Conservation (phyloP, 2,797 vertebrate species). For the Propithecus perrieri region DNA sequence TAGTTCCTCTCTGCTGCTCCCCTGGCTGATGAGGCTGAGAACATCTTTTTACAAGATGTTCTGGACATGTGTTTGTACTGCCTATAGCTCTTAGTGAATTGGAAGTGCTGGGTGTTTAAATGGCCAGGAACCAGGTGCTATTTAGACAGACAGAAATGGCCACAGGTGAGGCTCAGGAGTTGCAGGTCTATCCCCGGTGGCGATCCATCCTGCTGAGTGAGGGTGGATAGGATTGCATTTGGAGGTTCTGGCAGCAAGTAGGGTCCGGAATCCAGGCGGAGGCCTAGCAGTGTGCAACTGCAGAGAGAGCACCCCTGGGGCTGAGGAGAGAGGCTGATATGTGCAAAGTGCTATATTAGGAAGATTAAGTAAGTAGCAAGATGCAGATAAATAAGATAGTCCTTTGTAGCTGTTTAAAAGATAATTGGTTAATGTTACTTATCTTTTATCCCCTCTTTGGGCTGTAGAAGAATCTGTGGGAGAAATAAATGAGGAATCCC, state of each 20-base stretch:
- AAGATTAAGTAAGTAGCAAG: constrained; percentile 26
- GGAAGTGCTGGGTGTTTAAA: background rate
- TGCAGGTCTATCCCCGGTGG: background rate
- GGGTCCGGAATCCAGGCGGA: background rate
- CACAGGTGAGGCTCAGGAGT: background rate
- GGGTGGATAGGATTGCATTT: background rate
- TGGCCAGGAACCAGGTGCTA: background rate
- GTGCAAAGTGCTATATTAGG: background rate
- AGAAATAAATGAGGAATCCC: constrained; percentile 59
- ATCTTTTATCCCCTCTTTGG: constrained; percentile 56
- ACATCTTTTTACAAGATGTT: background rate
- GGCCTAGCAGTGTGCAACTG: rapidly evolving
- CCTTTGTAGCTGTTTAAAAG: constrained; percentile 65
- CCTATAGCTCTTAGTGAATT: background rate
- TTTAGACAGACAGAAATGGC: background rate
- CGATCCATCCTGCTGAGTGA: rapidly evolving
- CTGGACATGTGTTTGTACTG: rapidly evolving
- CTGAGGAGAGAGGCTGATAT: background rate
- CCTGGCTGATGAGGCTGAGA: background rate
- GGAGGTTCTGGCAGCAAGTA: background rate
- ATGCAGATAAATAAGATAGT: constrained; percentile 35
- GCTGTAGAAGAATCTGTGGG: constrained; percentile 61
- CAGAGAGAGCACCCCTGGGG: background rate
- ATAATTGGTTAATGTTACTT: constrained; percentile 61
- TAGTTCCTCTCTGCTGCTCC: background rate